Conservation (phyloP, 2,888 invertebrate genomes). For the Ophonus ardosiacus region DNA sequence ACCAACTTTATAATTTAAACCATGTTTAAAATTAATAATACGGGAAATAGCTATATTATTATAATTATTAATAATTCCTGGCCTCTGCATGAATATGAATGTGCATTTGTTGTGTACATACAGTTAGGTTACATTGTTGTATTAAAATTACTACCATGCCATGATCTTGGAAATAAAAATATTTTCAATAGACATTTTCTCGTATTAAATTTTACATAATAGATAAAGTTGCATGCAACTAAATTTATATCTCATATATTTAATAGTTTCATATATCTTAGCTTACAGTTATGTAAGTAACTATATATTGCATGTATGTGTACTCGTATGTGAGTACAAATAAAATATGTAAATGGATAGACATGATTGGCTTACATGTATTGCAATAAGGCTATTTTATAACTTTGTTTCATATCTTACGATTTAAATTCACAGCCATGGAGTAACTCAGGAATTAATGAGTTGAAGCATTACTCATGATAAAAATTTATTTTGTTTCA, state of each 20-base stretch:
- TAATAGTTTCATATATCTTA: background rate
- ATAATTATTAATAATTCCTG: too few species aligned
- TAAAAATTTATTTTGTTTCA: too few species aligned
- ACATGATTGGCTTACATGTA: background rate
- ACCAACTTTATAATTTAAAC: too few species aligned
- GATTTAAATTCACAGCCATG: too few species aligned
- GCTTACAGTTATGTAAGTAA: background rate
- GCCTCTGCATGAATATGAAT: too few species aligned
- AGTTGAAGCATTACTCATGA: too few species aligned
- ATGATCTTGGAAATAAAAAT: background rate
- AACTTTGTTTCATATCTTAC: background rate
- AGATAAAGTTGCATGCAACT: background rate
- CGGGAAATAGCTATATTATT: too few species aligned
- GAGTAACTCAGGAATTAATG: too few species aligned
- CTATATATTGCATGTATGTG: background rate
- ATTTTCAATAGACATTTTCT: background rate
- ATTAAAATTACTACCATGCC: too few species aligned
- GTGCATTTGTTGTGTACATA: too few species aligned
- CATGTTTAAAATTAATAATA: too few species aligned
- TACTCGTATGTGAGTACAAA: background rate
- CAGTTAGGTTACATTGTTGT: too few species aligned
- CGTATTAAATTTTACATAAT: background rate
- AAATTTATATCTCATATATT: background rate
- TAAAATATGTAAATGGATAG: background rate
- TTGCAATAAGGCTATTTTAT: background rate